Conservation (phyloP, 1,140 invertebrate genomes). For the Geopemphigus sp. region DNA sequence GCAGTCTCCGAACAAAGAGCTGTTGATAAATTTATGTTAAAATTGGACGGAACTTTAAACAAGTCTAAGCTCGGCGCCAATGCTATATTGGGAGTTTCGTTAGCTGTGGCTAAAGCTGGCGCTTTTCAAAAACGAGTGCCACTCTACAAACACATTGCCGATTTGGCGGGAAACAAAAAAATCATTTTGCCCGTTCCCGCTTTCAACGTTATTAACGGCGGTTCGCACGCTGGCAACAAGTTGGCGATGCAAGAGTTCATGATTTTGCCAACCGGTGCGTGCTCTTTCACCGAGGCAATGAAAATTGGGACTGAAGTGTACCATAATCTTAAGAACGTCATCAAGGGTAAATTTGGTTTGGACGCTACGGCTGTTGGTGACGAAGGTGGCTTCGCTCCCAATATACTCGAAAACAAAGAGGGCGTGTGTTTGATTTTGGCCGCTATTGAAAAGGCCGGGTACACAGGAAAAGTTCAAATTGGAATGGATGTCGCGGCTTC, state of each 20-base stretch:
- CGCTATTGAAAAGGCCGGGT: too few species aligned
- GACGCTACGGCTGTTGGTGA: too few species aligned
- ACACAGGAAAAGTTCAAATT: conserved; percentile 92
- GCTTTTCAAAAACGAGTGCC: conserved; percentile 90
- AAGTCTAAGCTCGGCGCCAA: conserved; percentile 94
- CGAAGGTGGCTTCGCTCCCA: too few species aligned
- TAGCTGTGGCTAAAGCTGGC: conserved; percentile 94
- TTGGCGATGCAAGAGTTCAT: conserved; percentile 99
- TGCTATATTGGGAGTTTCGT: conserved; percentile 93
- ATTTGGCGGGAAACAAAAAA: conserved; percentile 85
- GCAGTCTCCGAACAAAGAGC: too few species aligned
- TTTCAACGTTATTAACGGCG: conserved; percentile 99
- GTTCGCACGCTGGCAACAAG: conserved; percentile 97
- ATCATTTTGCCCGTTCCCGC: conserved; percentile 92
- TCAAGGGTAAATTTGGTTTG: too few species aligned
- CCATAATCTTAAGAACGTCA: too few species aligned
- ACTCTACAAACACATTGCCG: conserved; percentile 85
- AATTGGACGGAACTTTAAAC: conserved; percentile 94
- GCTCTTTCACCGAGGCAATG: too few species aligned
- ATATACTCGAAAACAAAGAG: conserved; percentile 95
- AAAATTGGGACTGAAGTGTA: too few species aligned
- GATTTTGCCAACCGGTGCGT: too few species aligned
- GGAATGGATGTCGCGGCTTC: conserved; percentile 99
- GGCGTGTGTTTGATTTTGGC: conserved; percentile 81
- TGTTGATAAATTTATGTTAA: conserved; percentile 90